A percentile compares a stretch with the other conserved stretches of the same genome.
Evolutionary conservation across 1,140 invertebrate species (phyloP).

Genomic region (Zophobas morio): DNA sequence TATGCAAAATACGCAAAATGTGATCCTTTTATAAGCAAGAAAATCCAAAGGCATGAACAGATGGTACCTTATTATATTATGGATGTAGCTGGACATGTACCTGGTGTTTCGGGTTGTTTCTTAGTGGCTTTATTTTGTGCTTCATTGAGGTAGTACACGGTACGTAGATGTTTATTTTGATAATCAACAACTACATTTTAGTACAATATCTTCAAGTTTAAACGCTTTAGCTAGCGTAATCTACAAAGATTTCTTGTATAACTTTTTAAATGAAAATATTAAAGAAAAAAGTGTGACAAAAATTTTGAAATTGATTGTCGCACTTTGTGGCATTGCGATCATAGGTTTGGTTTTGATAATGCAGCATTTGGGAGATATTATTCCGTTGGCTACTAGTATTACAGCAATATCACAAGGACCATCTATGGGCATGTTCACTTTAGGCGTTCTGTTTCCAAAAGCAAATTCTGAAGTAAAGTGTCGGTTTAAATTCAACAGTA

Average conservation of each 20-base stretch:
- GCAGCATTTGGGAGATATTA: slow-evolving; percentile 72
- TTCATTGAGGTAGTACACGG: slow-evolving; percentile 71
- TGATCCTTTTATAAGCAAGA: slow-evolving; percentile 76
- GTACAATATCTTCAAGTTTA: slow-evolving; percentile 77
- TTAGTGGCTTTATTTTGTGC: slow-evolving; percentile 78
- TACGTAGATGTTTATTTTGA: not conserved
- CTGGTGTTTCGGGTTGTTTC: slow-evolving; percentile 75
- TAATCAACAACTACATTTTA: slow-evolving; percentile 56
- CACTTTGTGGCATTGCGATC: too few species aligned
- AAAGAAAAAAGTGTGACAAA: slow-evolving; percentile 56
- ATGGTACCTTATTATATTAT: slow-evolving; percentile 72
- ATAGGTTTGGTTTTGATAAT: too few species aligned
- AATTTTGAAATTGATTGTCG: too few species aligned
- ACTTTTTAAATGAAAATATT: slow-evolving; percentile 65
- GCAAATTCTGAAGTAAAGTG: slow-evolving; percentile 71
- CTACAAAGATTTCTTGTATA: slow-evolving; percentile 76
- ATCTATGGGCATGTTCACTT: slow-evolving; percentile 75
- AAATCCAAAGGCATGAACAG: slow-evolving; percentile 69
- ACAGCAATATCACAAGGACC: slow-evolving; percentile 77
- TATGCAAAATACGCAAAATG: slow-evolving; percentile 81
- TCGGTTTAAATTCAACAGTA: not conserved
- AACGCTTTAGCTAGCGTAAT: slow-evolving; percentile 78
- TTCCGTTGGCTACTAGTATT: slow-evolving; percentile 75
- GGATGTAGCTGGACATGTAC: slow-evolving; percentile 69
- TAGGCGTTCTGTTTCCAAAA: slow-evolving; percentile 80